phyloP scores from a whole-genome alignment of 2,113 vertebrate genomes.

The Hiodon tergisus region DNA sequence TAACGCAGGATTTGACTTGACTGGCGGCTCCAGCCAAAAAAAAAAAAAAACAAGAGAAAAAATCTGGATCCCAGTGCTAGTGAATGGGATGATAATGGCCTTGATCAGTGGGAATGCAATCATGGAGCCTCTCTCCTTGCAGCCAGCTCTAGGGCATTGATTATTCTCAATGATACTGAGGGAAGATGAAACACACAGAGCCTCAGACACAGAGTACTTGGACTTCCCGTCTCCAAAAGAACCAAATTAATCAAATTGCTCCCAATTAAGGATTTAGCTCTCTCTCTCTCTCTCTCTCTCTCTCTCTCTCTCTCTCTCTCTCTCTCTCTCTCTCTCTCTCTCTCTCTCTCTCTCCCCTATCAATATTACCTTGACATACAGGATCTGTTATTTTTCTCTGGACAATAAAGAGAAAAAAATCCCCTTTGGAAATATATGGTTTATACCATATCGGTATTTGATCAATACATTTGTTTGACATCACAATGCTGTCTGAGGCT shows the following conservation, averaged over 20 bases:
- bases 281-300: constrained; percentile 30
- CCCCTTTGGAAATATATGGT: no score
- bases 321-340: neutral
- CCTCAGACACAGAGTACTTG: constrained; percentile 48
- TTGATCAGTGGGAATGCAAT: constrained; percentile 60
- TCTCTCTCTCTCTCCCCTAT: neutral
- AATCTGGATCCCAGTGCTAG: constrained; percentile 46
- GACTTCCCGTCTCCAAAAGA: constrained; percentile 57
- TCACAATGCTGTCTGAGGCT: no score
- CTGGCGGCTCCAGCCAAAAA: constrained; percentile 32
- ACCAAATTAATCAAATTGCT: constrained; percentile 63
- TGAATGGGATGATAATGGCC: constrained; percentile 57
- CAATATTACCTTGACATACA: no score
- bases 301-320: constrained; percentile 3
- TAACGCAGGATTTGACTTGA: neutral
- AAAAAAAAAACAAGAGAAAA: constrained; percentile 13
- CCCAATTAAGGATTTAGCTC: constrained; percentile 64
- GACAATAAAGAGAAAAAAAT: no score
- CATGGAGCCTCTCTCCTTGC: constrained; percentile 61
- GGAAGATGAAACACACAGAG: constrained; percentile 59
- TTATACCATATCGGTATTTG: no score
- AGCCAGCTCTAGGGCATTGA: constrained; percentile 59
- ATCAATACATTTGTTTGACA: no score
- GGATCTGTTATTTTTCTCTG: no score
- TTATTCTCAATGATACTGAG: constrained; percentile 60